These are phyloP conservation scores for Drosophila parvula DNA, from an alignment of 1,140 invertebrate species.

Conservation along the genomic window DNA sequence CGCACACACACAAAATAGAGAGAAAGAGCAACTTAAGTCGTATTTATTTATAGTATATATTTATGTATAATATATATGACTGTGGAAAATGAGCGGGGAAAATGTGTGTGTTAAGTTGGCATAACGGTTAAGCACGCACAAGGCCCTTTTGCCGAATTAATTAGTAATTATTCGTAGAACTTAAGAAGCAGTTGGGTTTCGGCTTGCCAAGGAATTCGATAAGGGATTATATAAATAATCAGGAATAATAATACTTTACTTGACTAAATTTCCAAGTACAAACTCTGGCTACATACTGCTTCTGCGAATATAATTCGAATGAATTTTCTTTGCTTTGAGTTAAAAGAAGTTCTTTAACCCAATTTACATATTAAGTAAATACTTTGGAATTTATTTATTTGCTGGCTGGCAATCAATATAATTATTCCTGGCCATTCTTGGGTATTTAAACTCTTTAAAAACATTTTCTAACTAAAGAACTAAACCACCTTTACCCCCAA, in stretches of 20 bases:
- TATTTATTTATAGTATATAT: constrained; percentile 12
- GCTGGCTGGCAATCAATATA: no score
- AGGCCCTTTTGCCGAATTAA: not conserved
- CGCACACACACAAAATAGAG: constrained; percentile 11
- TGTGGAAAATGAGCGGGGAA: not conserved
- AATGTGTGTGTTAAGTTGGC: not conserved
- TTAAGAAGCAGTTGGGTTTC: not conserved
- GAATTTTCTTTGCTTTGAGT: no score
- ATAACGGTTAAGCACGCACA: constrained; percentile 15
- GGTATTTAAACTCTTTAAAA: no score
- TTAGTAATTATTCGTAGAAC: not conserved
- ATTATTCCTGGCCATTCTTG: no score
- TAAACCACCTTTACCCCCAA: not conserved
- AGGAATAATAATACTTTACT: not conserved
- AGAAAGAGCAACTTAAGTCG: not conserved
- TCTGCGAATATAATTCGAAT: no score
- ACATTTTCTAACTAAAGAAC: not conserved
- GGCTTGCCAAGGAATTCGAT: not conserved
- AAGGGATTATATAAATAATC: not conserved
- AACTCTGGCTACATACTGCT: no score
- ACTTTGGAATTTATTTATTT: no score
- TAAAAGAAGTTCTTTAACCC: no score
- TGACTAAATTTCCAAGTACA: no score
- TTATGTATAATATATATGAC: not conserved
- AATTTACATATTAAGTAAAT: no score